A percentile compares a stretch with the other conserved stretches of the same genome.
Conservation (phyloP, 2,797 vertebrate species). For the Enteromius unitaeniatus region DNA sequence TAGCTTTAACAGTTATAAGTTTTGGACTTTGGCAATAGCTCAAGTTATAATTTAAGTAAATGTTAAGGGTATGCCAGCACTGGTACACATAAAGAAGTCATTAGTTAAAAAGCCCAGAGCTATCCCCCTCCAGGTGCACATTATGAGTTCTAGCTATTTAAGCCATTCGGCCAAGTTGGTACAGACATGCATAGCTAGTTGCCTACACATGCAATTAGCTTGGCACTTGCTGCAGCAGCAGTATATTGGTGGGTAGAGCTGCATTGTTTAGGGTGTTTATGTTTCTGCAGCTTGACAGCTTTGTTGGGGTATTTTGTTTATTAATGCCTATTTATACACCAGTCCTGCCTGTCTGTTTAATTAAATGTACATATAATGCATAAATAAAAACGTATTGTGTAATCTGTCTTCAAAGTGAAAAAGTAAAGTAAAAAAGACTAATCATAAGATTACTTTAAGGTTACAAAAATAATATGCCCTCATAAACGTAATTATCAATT, state of each 20-base stretch:
- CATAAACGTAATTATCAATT: not conserved
- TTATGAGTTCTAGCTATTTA: not conserved
- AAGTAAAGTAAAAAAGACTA: not conserved
- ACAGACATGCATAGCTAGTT: not conserved
- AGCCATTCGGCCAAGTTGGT: not conserved
- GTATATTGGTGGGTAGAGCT: not conserved
- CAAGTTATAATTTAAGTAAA: not conserved
- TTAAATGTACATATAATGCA: not conserved
- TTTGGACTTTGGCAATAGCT: not conserved
- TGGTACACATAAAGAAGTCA: not conserved
- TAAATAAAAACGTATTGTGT: not conserved
- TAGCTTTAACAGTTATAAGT: not conserved
- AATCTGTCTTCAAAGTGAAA: not conserved
- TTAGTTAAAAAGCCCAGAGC: not conserved
- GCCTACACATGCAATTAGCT: constrained; percentile 1
- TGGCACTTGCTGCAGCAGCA: not conserved
- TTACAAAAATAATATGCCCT: not conserved
- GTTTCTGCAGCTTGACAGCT: not conserved
- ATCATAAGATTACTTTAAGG: not conserved
- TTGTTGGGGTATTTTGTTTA: not conserved
- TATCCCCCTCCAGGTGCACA: not conserved
- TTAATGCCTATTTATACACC: not conserved
- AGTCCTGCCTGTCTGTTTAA: not conserved
- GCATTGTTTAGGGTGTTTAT: not conserved
- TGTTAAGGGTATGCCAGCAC: not conserved